Base-by-base conservation (phyloP, 2,113 vertebrate species). In the Lampris megalopsis region DNA sequence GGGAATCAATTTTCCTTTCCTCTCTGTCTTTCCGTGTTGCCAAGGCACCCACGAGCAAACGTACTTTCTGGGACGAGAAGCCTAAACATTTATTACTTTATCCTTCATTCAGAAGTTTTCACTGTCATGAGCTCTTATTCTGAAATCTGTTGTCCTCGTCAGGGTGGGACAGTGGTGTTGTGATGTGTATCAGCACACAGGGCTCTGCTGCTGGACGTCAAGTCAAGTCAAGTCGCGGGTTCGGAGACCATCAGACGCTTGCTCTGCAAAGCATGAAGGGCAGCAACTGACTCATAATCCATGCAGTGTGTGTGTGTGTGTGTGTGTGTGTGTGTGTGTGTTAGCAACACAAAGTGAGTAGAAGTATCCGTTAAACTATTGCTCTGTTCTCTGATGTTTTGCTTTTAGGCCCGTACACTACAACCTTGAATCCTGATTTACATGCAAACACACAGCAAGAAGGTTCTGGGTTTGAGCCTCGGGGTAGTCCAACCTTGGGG, bases 51-150 rank as follows among this genome's bases (percentile, higher is more conserved):
- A 42, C 73, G 72, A 76, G 80, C 52, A 81, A 81, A 83, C 43
- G 71, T 69, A 79, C 74, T 72, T 57, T 80, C 78, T 83, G 56
- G 54, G 56, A 52, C 1, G 7, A 61, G 75, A 49, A 79, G 61
- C 65, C 75, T 71, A 60, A 66, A 84, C 75, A 81, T 84, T 77
- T 60, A 77, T 79, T 65, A 62, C 4, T 41, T 67, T n/a, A 7
- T 3, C 70, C 77, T 73, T 47, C 49, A 62, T 35, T 5, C 68
- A 43, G 74, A 70, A 71, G 38, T 9, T 7, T 69, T 54, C 4
- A 24, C 75, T 85, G 81, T 91, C 91, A 85, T 52, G 77, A 75
- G 66, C 86, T 87, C 86, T 90, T 88, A 87, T 89, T 80, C 42
- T 86, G 78, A 90, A 82, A 68, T 80, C 83, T 86, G 88, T 89